Evolutionary conservation across 2,797 vertebrate genomes (phyloP), one percentile per base, ranked within the genome.

Genomic region (Sus cebifrons): DNA sequence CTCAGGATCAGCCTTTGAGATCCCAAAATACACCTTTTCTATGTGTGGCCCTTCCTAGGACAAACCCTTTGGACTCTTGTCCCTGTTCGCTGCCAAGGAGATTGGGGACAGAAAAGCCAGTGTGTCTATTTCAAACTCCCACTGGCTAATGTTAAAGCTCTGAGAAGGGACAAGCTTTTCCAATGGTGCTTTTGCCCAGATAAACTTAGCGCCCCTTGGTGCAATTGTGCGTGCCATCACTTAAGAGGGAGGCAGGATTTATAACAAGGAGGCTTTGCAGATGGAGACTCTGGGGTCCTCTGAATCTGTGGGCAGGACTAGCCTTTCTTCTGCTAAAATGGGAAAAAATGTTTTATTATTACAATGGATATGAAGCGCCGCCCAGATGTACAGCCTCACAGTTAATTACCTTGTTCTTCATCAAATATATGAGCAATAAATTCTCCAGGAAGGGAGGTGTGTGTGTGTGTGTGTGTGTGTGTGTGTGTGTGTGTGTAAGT

Each of bases 201-300:
- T 98, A 98, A 98, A 98, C 97, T 97, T 98, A 98, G 93, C 96
- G 96, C 97, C 98, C 98, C 97, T 98, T 97, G 65, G 98, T 98
- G 98, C 97, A 98, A 98, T 97, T 95, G 97, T 98, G 96, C 97
- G 62, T 98, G 98, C 98, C 98, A 98, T 94, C 98, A 98, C 98
- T 98, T 98, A 98, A 98, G 98, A 98, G 98, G 97, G 97, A 98
- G 97, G 98, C 96, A 98, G 97, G 97, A 98, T 99, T 98, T 99
- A 98, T 98, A 98, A 98, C 64, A 91, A 97, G 97, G 86, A 98
- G 96, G 96, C 96, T 98, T 98, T 97, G 96, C 96, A 98, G 97
- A 97, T 96, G 94, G 98, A 98, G 97, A 97, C 98, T 98, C 98
- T 98, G 94, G 98, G 98, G 98, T 98, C 97, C 97, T 96, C 95